Base-by-base conservation (phyloP, 2,113 vertebrate genomes). In the Ptychochromis oligacanthus region DNA sequence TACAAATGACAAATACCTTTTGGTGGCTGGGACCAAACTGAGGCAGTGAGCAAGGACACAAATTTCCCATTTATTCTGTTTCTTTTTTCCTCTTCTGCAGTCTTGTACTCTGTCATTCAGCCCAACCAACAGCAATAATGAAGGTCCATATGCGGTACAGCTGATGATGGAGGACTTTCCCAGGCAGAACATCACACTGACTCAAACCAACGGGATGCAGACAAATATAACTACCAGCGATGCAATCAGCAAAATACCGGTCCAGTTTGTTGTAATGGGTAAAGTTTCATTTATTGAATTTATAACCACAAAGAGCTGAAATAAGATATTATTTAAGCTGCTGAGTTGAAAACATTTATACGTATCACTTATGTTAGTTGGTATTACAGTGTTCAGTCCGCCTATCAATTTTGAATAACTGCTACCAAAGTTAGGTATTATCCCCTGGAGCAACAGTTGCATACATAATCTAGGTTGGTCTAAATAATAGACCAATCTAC, bases 141-240 rank as follows among this genome's bases (percentile, higher is more conserved):
- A 49, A 22, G 86, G 84, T 10, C 0, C 11, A 0, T 91, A 89
- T 11, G 84, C 13, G 0, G 70, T 91, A 7, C 91, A 93, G 84
- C 8, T 92, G 74, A n/a, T 91, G 80, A 84, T 93, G 82, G 92
- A 93, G 87, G 92, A 93, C 82, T 92, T 91, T 20, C 80, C 90
- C 62, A 34, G 2, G 2, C 36, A 84, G 46, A 34, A 1, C 0
- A 89, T 93, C 46, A 77, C 0, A 9, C 54, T 93, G 80, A 84
- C 56, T 62, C 4, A 77, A 3, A 55, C 31, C 4, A 1, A 28
- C 2, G 52, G 65, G 1, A 2, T 0, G 0, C 18, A 52, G 22
- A 10, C 3, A 15, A 6, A 1, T 2, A 56, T n/a, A 75, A 78
- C 49, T 1, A 22, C 36, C 5, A 57, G 1, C 0, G 3, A 49